Evolutionary conservation across 2,888 invertebrate genomes (phyloP).

Genomic region (Drosophila greeni): DNA sequence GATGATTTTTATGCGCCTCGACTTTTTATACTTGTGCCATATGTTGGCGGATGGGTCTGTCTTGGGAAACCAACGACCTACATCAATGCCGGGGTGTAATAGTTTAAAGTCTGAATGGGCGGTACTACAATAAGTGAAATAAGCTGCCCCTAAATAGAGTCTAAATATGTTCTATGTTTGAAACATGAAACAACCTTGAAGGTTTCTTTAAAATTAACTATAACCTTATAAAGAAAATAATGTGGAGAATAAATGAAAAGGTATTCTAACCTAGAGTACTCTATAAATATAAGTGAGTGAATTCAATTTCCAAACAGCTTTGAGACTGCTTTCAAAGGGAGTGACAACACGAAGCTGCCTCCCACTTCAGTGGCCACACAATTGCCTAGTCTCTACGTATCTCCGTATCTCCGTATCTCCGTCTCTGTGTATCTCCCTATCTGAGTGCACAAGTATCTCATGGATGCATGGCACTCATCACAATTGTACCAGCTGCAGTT

Average conservation of each 20-base stretch:
- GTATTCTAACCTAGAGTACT: neutral
- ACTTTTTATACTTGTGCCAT: constrained; percentile 41
- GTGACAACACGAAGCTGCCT: constrained; percentile 14
- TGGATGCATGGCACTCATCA: constrained; percentile 34
- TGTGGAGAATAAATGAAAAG: neutral
- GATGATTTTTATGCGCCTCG: constrained; percentile 39
- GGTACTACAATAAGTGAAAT: neutral
- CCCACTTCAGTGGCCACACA: constrained; percentile 28
- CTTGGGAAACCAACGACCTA: constrained; percentile 53
- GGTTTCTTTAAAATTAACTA: neutral
- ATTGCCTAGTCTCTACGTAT: constrained; percentile 23
- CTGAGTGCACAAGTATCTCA: constrained; percentile 43
- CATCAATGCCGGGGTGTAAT: constrained; percentile 56
- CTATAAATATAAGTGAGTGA: constrained; percentile 1
- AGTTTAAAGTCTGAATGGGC: constrained; percentile 33
- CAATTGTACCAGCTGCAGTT: constrained; percentile 67
- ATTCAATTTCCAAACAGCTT: constrained; percentile 26
- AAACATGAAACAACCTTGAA: neutral
- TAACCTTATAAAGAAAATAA: neutral
- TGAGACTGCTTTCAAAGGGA: constrained; percentile 4
- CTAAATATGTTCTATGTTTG: constrained; percentile 3
- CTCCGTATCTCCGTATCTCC: too few species aligned
- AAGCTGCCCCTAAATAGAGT: constrained; percentile 9
- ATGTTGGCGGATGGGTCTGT: constrained; percentile 43
- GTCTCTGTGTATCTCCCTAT: too few species aligned